A percentile compares a stretch with the other conserved stretches of the same genome.
Conservation (phyloP, 2,888 invertebrate species). For the Agriopis aurantiaria region DNA sequence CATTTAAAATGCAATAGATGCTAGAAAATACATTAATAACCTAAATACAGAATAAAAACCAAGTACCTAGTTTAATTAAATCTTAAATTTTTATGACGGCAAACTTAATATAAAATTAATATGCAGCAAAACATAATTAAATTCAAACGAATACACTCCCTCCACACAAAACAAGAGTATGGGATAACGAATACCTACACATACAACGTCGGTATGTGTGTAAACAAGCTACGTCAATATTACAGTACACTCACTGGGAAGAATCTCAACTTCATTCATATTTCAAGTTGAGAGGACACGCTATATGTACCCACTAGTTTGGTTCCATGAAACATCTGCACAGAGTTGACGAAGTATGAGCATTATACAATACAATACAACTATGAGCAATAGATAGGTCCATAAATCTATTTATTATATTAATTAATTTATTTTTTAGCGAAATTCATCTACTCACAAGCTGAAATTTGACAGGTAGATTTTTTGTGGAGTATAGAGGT, state of each 20-base stretch:
- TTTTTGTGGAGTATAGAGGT: too few species aligned
- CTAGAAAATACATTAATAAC: background rate
- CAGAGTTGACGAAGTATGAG: too few species aligned
- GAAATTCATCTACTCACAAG: too few species aligned
- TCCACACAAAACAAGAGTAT: constrained; percentile 63
- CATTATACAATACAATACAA: too few species aligned
- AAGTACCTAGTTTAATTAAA: constrained; percentile 26
- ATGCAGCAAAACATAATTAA: constrained; percentile 53
- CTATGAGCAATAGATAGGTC: too few species aligned
- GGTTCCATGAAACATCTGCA: background rate
- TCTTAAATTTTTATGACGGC: constrained; percentile 33
- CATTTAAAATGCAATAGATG: background rate
- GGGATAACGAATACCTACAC: constrained; percentile 60
- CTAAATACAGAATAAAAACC: constrained; percentile 9
- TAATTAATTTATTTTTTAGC: too few species aligned
- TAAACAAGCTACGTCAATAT: constrained; percentile 75
- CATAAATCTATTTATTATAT: too few species aligned
- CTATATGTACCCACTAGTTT: background rate
- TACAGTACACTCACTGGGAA: constrained; percentile 32
- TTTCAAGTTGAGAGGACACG: background rate
- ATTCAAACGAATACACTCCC: constrained; percentile 63
- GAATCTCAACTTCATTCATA: constrained; percentile 28
- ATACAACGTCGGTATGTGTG: constrained; percentile 55
- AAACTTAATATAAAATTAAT: constrained; percentile 47
- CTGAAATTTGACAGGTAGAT: too few species aligned